A percentile compares a stretch with the other conserved stretches of the same genome.
Conservation (phyloP, 2,888 invertebrate genomes). For the Stenchaetothrips biformis region DNA sequence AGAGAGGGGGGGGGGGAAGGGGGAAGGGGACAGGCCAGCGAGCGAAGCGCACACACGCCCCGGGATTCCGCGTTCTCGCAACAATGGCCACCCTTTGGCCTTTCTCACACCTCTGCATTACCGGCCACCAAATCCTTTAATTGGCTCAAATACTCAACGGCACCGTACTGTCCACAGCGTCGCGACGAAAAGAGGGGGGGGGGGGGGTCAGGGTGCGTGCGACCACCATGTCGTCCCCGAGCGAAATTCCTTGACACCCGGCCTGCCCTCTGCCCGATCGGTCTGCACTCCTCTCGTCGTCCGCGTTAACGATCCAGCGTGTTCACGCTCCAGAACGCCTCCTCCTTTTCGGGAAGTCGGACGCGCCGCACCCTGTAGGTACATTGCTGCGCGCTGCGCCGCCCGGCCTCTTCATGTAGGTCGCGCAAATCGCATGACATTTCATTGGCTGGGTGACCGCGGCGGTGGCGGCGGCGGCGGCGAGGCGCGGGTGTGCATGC, state of each 20-base stretch:
- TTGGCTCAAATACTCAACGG: background rate
- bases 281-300: too few species aligned
- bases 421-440: too few species aligned
- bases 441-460: too few species aligned
- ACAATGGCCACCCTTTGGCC: slow-evolving; percentile 13
- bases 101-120: slow-evolving; percentile 16
- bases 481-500: too few species aligned
- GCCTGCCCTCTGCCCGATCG: too few species aligned
- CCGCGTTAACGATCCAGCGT: too few species aligned
- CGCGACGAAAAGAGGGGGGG: background rate
- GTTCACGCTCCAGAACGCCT: background rate
- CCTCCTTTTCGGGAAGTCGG: background rate
- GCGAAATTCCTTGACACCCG: too few species aligned
- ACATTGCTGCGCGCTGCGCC: background rate
- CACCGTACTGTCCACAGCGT: background rate
- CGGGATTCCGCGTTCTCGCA: background rate
- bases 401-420: too few species aligned
- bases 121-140: slow-evolving; percentile 5
- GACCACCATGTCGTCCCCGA: background rate
- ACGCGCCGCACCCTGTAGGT: background rate
- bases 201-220: slow-evolving; percentile 2
- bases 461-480: too few species aligned
- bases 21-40: background rate
- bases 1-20: background rate
- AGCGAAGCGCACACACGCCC: background rate